Evolutionary conservation across 2,888 invertebrate species (phyloP).

Genomic region (Eupithecia abbreviata): DNA sequence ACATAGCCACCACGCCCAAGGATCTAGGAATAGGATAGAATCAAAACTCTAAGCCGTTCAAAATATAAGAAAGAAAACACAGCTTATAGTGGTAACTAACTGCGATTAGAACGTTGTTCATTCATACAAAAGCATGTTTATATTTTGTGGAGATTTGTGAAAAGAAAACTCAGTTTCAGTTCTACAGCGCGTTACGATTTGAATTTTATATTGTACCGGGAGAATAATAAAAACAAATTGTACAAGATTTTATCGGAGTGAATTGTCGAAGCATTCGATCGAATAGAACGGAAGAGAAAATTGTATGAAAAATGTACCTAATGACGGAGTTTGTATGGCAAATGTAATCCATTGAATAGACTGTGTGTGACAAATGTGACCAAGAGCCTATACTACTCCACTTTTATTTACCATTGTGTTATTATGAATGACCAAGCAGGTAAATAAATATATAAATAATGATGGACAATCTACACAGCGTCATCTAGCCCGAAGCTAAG

Average conservation of each 20-base stretch:
- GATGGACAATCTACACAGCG: too few species aligned
- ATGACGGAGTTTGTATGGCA: too few species aligned
- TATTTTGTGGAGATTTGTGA: background rate
- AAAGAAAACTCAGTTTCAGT: slow-evolving; percentile 7
- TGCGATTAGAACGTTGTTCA: background rate
- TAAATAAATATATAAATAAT: too few species aligned
- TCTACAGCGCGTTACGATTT: slow-evolving; percentile 1
- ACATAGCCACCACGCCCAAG: too few species aligned
- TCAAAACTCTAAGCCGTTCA: background rate
- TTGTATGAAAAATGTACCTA: too few species aligned
- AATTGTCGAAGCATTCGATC: slow-evolving; percentile 38
- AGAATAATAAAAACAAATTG: slow-evolving; percentile 51
- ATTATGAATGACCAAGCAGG: too few species aligned
- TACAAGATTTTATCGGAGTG: slow-evolving; percentile 48
- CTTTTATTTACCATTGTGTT: too few species aligned
- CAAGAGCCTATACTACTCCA: too few species aligned
- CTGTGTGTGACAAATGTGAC: too few species aligned
- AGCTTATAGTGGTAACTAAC: background rate
- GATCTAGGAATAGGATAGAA: too few species aligned
- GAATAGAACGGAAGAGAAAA: background rate
- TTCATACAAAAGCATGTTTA: background rate
- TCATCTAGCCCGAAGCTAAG: too few species aligned
- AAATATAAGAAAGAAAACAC: background rate
- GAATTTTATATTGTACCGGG: slow-evolving; percentile 3
- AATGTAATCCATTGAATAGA: too few species aligned